Evolutionary conservation across 30 jellyfish, hydroid and myxozoan species (phyloP).

Genomic region (Rhopilema esculentum): DNA sequence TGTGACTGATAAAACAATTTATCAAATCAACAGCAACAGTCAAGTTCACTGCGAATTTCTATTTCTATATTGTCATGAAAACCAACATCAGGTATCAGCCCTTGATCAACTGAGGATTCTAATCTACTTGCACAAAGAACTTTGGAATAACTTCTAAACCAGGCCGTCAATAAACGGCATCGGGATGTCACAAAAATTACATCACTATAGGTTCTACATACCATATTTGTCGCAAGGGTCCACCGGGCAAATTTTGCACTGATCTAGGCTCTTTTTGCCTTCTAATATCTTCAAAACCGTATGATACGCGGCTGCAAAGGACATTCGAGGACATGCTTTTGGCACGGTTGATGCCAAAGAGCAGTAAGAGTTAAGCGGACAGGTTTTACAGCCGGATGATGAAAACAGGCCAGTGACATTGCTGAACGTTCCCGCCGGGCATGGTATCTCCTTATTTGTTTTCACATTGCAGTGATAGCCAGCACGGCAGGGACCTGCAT

Average conservation of each 20-base stretch:
- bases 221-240: conserved; percentile 41
- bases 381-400: conserved; percentile 4
- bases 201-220: too few species aligned
- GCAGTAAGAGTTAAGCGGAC: conserved; percentile 39
- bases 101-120: too few species aligned
- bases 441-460: conserved; percentile 36
- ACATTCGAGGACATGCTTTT: conserved; percentile 7
- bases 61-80: too few species aligned
- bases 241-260: conserved; percentile 40
- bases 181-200: too few species aligned
- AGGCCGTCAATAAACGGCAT: too few species aligned
- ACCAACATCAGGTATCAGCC: too few species aligned
- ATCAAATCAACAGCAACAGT: too few species aligned
- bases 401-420: conserved; percentile 34
- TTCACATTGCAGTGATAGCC: conserved; percentile 46
- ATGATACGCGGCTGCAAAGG: neutral
- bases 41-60: too few species aligned
- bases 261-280: neutral
- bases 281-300: neutral
- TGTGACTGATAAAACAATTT: too few species aligned
- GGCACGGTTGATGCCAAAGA: conserved; percentile 3
- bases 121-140: too few species aligned
- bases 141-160: too few species aligned
- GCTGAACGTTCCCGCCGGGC: conserved; percentile 59
- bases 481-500: conserved; percentile 38